Evolutionary conservation across 2,113 vertebrate species (phyloP), one percentile per base, ranked within the genome.

Genomic region (Microtus oregoni): DNA sequence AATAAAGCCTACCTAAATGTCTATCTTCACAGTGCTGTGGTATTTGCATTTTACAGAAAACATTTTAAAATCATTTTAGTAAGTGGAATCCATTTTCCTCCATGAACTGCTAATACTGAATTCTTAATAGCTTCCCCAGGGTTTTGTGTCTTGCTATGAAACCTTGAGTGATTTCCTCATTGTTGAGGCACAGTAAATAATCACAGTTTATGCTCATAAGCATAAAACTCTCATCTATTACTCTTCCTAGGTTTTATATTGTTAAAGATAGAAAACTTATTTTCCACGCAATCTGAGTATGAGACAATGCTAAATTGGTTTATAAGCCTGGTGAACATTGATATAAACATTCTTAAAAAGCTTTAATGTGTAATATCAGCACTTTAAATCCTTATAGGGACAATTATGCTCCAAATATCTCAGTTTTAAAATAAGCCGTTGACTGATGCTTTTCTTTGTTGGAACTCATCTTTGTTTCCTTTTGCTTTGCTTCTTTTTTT

Each of bases 41-140:
- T 94, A 96, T 96, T 97, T 96, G 96, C 94, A 97, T 96, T 96
- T 97, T 91, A 92, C 1, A 73, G 86, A 96, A 97, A 97, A 96
- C 75, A 96, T 89, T 97, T 96, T 94, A 91, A 96, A 97, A 97
- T 96, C 86, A 96, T 94, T 97, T 96, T 81, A 94, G 89, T 96
- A 97, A 97, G 92, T 97, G 38, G 92, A 96, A 98, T 96, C 68
- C 89, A 97, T 97, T 98, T 97, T 95, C 96, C 41, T 90, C 58
- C 78, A 94, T 95, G 86, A 97, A 97, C 94, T 95, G 90, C 87
- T 97, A 97, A 96, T 95, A 94, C 73, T 97, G 93, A 97, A 97
- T 97, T 96, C 92, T 89, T 98, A 97, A 97, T 97, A 96, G 97
- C 94, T 95, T 97, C 97, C 97, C 97, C 75, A 97, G 94, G 95